Conservation (phyloP, 1,140 invertebrate genomes). For the Delia radicum region DNA sequence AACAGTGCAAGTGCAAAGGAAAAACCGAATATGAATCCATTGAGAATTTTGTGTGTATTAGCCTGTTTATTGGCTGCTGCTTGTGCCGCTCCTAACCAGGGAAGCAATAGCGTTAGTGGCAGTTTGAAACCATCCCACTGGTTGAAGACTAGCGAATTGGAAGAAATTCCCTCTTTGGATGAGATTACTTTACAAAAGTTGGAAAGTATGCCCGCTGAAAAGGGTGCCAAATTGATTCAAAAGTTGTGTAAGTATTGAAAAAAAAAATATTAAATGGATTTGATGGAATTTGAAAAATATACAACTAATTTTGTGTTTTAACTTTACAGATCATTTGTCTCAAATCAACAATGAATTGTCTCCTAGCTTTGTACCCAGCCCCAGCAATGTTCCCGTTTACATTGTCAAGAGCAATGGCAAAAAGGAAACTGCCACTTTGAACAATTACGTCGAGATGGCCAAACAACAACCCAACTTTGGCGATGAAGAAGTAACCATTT, state of each 20-base stretch:
- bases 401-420: slow-evolving; percentile 40
- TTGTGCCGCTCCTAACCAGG: slow-evolving; percentile 3
- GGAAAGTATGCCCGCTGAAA: slow-evolving; percentile 44
- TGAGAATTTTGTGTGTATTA: slow-evolving; percentile 41
- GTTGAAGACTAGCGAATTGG: slow-evolving; percentile 39
- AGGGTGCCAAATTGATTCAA: slow-evolving; percentile 41
- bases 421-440: slow-evolving; percentile 42
- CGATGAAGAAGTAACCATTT: slow-evolving; percentile 49
- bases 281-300: no score
- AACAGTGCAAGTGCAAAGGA: neutral
- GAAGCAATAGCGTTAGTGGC: slow-evolving; percentile 13
- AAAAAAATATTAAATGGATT: neutral
- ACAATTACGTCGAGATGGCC: slow-evolving; percentile 39
- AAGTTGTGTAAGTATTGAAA: slow-evolving; percentile 39
- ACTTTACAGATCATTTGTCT: slow-evolving; percentile 25
- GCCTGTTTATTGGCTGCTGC: slow-evolving; percentile 40
- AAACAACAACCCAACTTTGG: slow-evolving; percentile 44
- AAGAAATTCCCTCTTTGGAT: slow-evolving; percentile 43
- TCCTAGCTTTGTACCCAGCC: slow-evolving; percentile 40
- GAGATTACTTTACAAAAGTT: slow-evolving; percentile 43
- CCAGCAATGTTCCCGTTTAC: slow-evolving; percentile 44
- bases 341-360: slow-evolving; percentile 43
- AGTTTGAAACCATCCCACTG: slow-evolving; percentile 43
- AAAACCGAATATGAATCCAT: slow-evolving; percentile 39
- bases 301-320: neutral